Percentiles rank a stretch among this genome's conserved stretches.
Conservation (phyloP, 1,140 invertebrate species). For the Hyposmocoma kahamanoa region DNA sequence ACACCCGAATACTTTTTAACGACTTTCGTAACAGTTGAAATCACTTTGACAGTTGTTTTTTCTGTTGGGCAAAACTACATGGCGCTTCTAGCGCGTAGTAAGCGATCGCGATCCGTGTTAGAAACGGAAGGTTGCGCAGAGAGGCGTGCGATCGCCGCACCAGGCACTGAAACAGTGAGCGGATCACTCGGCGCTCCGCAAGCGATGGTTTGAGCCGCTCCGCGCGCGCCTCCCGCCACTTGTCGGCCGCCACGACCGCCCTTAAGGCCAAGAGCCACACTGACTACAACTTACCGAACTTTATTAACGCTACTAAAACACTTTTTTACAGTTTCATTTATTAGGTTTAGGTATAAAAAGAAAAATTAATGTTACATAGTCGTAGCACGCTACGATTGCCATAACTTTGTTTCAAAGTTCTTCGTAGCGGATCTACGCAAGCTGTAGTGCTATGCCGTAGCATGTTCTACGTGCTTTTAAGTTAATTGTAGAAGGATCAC, state of each 20-base stretch:
- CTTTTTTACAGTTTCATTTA: no score
- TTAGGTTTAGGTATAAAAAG: no score
- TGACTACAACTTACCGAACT: no score
- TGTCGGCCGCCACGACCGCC: constrained; percentile 19
- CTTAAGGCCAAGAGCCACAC: no score
- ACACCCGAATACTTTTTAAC: constrained; percentile 34
- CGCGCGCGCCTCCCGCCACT: constrained; percentile 22
- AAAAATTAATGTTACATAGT: no score
- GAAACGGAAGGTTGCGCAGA: constrained; percentile 12
- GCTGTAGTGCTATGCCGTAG: no score
- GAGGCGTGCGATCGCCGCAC: constrained; percentile 28
- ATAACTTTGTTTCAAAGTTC: no score
- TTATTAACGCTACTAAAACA: no score
- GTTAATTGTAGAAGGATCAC: no score
- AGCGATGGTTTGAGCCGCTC: constrained; percentile 23
- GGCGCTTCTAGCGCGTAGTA: constrained; percentile 23
- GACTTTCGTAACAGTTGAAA: constrained; percentile 48
- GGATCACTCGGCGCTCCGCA: constrained; percentile 7
- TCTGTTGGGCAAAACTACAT: constrained; percentile 31
- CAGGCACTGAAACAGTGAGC: constrained; percentile 41
- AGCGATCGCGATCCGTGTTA: constrained; percentile 21
- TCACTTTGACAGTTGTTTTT: constrained; percentile 47
- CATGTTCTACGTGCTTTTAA: no score
- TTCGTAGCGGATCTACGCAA: no score
- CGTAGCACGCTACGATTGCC: no score